Evolutionary conservation across 2,888 invertebrate genomes (phyloP).

Genomic region (Lepidochitona cinerea): DNA sequence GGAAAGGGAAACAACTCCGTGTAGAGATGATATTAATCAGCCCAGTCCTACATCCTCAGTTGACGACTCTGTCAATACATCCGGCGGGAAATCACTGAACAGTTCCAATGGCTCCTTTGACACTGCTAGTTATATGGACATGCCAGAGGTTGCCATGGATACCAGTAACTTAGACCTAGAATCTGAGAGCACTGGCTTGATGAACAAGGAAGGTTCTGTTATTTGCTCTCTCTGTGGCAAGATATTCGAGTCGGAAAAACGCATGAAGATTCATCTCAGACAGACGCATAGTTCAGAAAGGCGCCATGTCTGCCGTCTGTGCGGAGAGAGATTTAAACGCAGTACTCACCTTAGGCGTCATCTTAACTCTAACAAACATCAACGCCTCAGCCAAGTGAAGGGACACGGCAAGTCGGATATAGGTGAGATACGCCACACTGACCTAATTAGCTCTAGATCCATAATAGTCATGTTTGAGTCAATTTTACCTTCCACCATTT

Average conservation of each 20-base stretch:
- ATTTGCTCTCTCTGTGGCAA: not conserved
- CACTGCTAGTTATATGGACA: not conserved
- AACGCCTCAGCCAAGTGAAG: not conserved
- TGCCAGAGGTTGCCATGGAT: not conserved
- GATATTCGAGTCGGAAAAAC: not conserved
- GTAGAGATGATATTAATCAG: not conserved
- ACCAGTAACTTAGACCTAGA: not conserved
- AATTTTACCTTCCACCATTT: no score
- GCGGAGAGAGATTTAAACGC: not conserved
- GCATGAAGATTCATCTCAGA: slow-evolving; percentile 1
- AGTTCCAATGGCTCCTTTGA: not conserved
- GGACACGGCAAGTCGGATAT: not conserved
- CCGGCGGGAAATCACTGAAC: not conserved
- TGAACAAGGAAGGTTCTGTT: not conserved
- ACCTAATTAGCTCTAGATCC: no score
- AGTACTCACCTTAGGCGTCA: not conserved
- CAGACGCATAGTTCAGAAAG: slow-evolving; percentile 3
- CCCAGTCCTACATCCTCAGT: not conserved
- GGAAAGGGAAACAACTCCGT: not conserved
- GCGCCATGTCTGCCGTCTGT: not conserved
- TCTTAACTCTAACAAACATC: slow-evolving; percentile 5
- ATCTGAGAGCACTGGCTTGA: not conserved
- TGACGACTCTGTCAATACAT: not conserved
- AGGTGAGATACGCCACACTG: no score
- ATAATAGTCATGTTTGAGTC: no score